Base-by-base conservation (phyloP, 1,140 invertebrate species). In the Sycobia sp. region DNA sequence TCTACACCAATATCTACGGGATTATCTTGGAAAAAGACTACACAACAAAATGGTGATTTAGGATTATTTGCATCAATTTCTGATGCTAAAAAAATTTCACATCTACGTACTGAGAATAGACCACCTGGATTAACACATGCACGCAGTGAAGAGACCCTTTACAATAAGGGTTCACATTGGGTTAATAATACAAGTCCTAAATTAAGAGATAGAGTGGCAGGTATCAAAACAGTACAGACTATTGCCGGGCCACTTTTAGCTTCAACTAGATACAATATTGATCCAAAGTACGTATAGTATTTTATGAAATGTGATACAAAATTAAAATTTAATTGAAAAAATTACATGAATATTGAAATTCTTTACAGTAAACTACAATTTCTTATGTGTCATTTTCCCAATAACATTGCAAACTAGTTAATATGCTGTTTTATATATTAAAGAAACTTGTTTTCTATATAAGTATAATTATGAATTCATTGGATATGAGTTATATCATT, bases 221-320 rank as follows among this genome's bases (percentile, higher is more conserved):
- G 73, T 0, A 46, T 76, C 23, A 81, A 76, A 60, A 73, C 72
- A 8, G 72, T 77, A 0, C 76, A 78, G 51, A 75, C 76, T 9
- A 70, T 75, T 18, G 74, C 73, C 34, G 77, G 79, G 34, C 80
- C 81, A 7, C 69, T 82, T 32, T 69, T 80, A 27, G 68, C 76
- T 34, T 80, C 81, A 0, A 77, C 76, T 0, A 76, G 76, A 72
- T 82, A 77, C 46, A 82, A 82, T 34, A 78, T 82, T 1, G 80
- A 81, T 71, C 71, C 75, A 0, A 81, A 79, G 80, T 80, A 70
- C 69, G 67, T 68, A 55, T 29, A 36, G 38, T 36, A 25, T 39
- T 36, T 43, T 18, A 20, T 14, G 16, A 43, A 20, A 4, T 20
- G 11, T 32, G 11, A 7, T 11, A 7, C 29, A 32, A 32, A 32